phyloP scores from a whole-genome alignment of 2,888 invertebrate genomes.

The Tromatobia lineatoria region DNA sequence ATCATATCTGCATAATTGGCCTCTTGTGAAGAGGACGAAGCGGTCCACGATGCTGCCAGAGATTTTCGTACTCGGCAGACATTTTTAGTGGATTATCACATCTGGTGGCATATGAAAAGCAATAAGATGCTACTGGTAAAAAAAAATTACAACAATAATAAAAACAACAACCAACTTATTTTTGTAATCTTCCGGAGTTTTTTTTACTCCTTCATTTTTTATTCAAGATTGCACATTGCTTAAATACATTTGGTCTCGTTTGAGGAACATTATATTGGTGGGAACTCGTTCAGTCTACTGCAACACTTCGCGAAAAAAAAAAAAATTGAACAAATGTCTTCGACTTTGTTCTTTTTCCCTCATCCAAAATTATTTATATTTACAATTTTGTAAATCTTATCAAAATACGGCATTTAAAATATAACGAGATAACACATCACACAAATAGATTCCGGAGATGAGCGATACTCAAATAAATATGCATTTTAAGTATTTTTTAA shows the following conservation, averaged over 20 bases:
- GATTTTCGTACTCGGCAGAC: slow-evolving; percentile 33
- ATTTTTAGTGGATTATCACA: background rate
- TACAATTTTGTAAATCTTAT: slow-evolving; percentile 21
- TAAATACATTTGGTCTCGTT: slow-evolving; percentile 83
- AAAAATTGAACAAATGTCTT: slow-evolving; percentile 19
- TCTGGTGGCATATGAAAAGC: background rate
- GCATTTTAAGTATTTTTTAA: background rate
- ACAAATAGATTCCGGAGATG: background rate
- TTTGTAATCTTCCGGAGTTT: slow-evolving; percentile 16
- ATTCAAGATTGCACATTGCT: slow-evolving; percentile 82
- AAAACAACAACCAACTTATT: background rate
- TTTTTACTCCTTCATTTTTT: slow-evolving; percentile 61
- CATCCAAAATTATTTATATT: slow-evolving; percentile 27
- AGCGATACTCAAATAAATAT: background rate
- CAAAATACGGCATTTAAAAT: slow-evolving; percentile 17
- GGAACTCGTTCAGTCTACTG: slow-evolving; percentile 58
- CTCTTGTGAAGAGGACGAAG: slow-evolving; percentile 57
- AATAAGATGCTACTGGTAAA: background rate
- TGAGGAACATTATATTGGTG: slow-evolving; percentile 79
- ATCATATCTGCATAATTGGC: slow-evolving; percentile 69
- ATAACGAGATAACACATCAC: slow-evolving; percentile 37
- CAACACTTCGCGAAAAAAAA: slow-evolving; percentile 22
- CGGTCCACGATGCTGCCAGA: slow-evolving; percentile 29
- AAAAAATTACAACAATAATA: background rate
- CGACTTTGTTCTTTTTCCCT: slow-evolving; percentile 4